phyloP scores from a whole-genome alignment of 2,113 vertebrate species.

The Casuarius casuarius region DNA sequence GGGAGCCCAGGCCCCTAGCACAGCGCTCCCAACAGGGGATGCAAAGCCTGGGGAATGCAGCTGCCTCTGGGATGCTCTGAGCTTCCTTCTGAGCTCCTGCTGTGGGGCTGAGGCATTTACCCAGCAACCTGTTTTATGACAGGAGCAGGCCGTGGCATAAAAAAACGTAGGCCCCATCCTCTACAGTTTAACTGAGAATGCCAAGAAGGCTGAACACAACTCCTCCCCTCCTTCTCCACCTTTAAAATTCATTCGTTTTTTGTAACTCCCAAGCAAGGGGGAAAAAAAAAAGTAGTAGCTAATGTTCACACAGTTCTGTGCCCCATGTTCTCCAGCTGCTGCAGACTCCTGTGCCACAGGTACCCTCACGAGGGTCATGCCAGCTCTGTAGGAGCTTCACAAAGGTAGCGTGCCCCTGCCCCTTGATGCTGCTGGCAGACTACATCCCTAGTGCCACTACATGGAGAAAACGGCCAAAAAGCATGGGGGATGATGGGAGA shows the following conservation, averaged over 20 bases:
- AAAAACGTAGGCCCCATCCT: too few relatives aligned
- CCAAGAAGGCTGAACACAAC: not conserved
- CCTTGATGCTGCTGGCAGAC: not conserved
- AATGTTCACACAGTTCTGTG: not conserved
- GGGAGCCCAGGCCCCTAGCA: not conserved
- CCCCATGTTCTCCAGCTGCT: not conserved
- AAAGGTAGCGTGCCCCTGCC: too few relatives aligned
- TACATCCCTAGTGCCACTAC: not conserved
- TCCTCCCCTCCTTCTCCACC: not conserved
- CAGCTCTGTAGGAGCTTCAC: not conserved
- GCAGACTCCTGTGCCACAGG: accelerated
- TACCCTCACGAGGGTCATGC: accelerated
- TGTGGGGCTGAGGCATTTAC: not conserved
- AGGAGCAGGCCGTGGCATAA: too few relatives aligned
- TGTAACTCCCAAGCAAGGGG: not conserved
- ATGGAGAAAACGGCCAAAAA: not conserved
- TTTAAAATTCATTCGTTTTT: not conserved
- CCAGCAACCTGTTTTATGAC: too few relatives aligned
- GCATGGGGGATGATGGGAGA: not conserved
- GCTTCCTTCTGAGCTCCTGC: not conserved
- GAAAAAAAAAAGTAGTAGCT: not conserved
- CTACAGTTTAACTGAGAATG: not conserved
- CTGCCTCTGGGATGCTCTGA: not conserved
- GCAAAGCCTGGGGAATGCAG: not conserved
- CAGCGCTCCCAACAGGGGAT: too few relatives aligned